Evolutionary conservation across 2,888 invertebrate genomes (phyloP), one percentile per base, ranked within the genome.

Genomic region (Yponomeuta plumbellus): DNA sequence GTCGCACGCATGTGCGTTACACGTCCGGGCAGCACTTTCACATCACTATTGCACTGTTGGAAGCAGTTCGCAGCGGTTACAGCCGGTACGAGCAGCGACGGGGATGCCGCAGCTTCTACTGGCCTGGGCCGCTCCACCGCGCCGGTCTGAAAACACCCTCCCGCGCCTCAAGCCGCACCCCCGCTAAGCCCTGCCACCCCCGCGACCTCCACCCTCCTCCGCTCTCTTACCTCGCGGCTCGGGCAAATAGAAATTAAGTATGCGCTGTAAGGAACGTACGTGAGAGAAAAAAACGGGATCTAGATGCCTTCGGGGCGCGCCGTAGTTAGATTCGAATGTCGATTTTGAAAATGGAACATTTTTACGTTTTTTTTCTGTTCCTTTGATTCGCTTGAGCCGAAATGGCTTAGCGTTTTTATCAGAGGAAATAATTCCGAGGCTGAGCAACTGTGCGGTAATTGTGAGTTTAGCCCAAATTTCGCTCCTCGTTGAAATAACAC

Each of bases 211-310:
- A 67, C 80, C 78, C 78, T 81, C 21, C 66, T 63, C 66, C 66
- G 76, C 81, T 81, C 77, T 59, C 34, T 62, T 44, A 86, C 88
- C 89, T 87, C 88, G 76, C 80, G 76, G 79, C 82, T 84, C 84
- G 81, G 84, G 81, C 86, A 89, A 90, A 88, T 90, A 89, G 88
- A 90, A 89, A 89, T 90, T 88, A 89, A 89, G 87, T 90, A 86
- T 83, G 84, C 85, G 84, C 84, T 80, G 84, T 83, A 85, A 87
- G 86, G 84, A 85, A 78, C 81, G 82, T 84, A 81, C 80, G 84
- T 81, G 76, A 78, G 81, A 80, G 82, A 84, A 87, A 87, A 34
- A 87, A 85, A 78, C 78, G 77, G 44, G 75, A 79, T 81, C 80
- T 77, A 75, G 76, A 79, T 80, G 81, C 81, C 81, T 81, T 74